Conservation (phyloP, 2,888 invertebrate species). For the Buathra laborator region DNA sequence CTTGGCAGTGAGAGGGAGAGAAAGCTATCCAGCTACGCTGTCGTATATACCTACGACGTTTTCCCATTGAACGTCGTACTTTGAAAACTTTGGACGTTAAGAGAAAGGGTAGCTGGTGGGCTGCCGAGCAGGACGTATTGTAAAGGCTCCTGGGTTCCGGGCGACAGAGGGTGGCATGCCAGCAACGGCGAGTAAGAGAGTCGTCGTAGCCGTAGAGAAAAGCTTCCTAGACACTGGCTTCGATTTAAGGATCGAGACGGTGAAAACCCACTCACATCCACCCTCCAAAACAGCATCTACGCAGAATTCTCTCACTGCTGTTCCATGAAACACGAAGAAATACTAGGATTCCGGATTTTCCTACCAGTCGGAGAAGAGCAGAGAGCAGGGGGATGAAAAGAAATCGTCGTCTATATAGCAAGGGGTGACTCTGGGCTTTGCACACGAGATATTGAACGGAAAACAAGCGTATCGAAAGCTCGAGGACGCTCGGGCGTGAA, state of each 20-base stretch:
- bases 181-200: constrained; percentile 63
- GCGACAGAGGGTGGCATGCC: constrained; percentile 71
- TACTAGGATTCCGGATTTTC: constrained; percentile 77
- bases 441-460: constrained; percentile 55
- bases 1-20: constrained; percentile 51
- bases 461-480: constrained; percentile 58
- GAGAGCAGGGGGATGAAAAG: constrained; percentile 36
- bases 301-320: constrained; percentile 56
- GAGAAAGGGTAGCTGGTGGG: constrained; percentile 83
- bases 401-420: constrained; percentile 46
- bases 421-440: constrained; percentile 31
- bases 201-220: constrained; percentile 53
- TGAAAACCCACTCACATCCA: constrained; percentile 44
- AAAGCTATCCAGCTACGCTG: constrained; percentile 48
- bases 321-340: constrained; percentile 70
- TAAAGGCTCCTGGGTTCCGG: constrained; percentile 77
- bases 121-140: constrained; percentile 83
- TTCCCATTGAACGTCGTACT: constrained; percentile 83
- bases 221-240: constrained; percentile 75
- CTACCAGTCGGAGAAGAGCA: constrained; percentile 33
- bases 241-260: constrained; percentile 76
- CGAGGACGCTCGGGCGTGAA: constrained; percentile 64
- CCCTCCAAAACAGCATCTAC: constrained; percentile 36
- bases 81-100: constrained; percentile 85
- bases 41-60: constrained; percentile 76